Evolutionary conservation across 2,113 vertebrate genomes (phyloP), one percentile per base, ranked within the genome.

Genomic region (Pangasianodon hypophthalmus): DNA sequence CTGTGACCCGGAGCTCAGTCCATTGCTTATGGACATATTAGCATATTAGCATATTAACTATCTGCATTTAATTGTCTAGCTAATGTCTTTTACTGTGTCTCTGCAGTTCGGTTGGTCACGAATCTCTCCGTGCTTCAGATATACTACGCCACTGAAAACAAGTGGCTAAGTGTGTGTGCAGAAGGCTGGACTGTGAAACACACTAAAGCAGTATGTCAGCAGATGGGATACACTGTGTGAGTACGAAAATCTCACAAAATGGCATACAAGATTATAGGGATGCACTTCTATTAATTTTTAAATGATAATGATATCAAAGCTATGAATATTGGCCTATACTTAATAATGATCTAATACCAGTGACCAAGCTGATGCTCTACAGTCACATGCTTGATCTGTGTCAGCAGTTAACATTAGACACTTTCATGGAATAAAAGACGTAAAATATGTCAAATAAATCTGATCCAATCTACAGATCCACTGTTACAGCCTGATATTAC

Each of bases 211-310:
- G 95, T 96, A 11, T 99, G 98, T 3, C 91, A 93, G 56, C 95
- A 97, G 81, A 95, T 99, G 93, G 98, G 98, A 90, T 99, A 97
- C 88, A 90, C 94, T 90, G 89, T 92, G 98, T 99, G 81, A 94
- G 95, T 91, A 60, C 62, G 0, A 10, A 50, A n/a, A n/a, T 2
- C 60, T 10, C 7, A 8, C 24, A 44, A 79, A 46, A 13, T 73
- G 3, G 37, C n/a, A 37, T 4, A 16, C 32, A 19, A 73, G 6
- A 2, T 69, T 69, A 1, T 10, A 75, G 73, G 8, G 21, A 46
- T 10, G 3, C 19, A 46, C 10, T 77, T 9, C 8, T 7, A 18
- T 41, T 37, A 6, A 6, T 2, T 41, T 41, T 71, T 71, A 69
- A 19, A 41, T 71, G 32, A 41, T 71, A 37, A 73, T 73, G 1